Evolutionary conservation across 2,888 invertebrate species (phyloP).

Genomic region (Trichogramma dendrolimi): DNA sequence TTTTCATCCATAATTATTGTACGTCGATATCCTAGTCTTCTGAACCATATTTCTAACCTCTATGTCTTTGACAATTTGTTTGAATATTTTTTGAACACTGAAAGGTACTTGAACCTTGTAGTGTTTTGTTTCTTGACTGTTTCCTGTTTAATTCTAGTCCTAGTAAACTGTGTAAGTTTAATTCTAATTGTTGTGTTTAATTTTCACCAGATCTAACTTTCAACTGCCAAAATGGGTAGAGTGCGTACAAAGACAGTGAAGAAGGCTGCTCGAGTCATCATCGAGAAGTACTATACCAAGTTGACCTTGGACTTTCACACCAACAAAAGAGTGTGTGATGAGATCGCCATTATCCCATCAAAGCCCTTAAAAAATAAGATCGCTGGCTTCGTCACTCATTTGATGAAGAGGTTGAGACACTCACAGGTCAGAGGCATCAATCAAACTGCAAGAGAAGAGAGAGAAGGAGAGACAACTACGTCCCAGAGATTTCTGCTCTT

Average conservation of each 20-base stretch:
- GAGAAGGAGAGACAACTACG: constrained; percentile 98
- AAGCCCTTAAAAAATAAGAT: constrained; percentile 98
- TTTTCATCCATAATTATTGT: too few relatives aligned
- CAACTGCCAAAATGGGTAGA: constrained; percentile 68
- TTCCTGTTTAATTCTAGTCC: too few relatives aligned
- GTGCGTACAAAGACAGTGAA: constrained; percentile 99
- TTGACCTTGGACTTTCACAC: constrained; percentile 98
- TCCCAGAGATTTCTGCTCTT: constrained; percentile 92
- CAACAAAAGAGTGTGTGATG: constrained; percentile 98
- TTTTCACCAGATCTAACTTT: too few relatives aligned
- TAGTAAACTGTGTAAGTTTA: too few relatives aligned
- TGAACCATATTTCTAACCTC: too few relatives aligned
- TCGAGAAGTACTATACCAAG: constrained; percentile 99
- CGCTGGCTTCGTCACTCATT: constrained; percentile 65
- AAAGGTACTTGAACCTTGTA: too few relatives aligned
- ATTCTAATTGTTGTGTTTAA: too few relatives aligned
- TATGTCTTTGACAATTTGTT: too few relatives aligned
- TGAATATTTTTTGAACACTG: too few relatives aligned
- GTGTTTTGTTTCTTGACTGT: too few relatives aligned
- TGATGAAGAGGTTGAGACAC: constrained; percentile 65
- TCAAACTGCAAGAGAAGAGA: constrained; percentile 99
- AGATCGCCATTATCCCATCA: constrained; percentile 98
- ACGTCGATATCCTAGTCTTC: too few relatives aligned
- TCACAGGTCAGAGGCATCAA: constrained; percentile 98
- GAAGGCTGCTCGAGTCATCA: constrained; percentile 98